Conservation (phyloP, 35 echinoderm and acorn worm genomes). For the Ophioderma brevispina region DNA sequence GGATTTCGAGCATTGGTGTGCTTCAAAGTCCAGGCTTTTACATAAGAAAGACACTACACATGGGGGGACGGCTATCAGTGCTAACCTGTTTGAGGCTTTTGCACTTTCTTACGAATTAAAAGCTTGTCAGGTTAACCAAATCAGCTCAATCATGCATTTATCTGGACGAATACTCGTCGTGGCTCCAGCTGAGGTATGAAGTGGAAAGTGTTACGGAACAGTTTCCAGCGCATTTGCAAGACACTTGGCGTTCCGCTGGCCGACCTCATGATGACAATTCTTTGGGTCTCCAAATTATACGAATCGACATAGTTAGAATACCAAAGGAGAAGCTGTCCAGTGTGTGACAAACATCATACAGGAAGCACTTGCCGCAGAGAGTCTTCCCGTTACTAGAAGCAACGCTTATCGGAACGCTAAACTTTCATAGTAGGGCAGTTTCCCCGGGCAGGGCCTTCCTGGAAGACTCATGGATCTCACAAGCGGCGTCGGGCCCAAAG, state of each 20-base stretch:
- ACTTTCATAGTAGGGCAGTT: slow-evolving; percentile 37
- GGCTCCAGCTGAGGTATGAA: background rate
- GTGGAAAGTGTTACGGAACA: background rate
- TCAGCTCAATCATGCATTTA: slow-evolving; percentile 1
- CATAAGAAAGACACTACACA: slow-evolving; percentile 3
- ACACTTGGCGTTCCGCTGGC: slow-evolving; percentile 27
- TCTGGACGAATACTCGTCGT: slow-evolving; percentile 43
- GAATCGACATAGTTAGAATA: background rate
- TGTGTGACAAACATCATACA: background rate
- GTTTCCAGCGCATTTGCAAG: background rate
- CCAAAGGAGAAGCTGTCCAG: background rate
- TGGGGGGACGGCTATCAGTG: slow-evolving; percentile 9
- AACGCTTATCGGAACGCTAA: slow-evolving; percentile 31
- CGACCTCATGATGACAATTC: background rate
- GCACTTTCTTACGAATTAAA: slow-evolving; percentile 27
- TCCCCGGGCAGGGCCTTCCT: too few relatives aligned
- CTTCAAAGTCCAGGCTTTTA: background rate
- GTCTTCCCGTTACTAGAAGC: background rate
- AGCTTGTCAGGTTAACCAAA: background rate
- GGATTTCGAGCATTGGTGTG: slow-evolving; percentile 40
- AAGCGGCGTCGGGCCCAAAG: too few relatives aligned
- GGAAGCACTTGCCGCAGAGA: background rate
- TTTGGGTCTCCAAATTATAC: slow-evolving; percentile 27
- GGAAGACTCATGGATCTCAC: too few relatives aligned
- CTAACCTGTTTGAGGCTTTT: slow-evolving; percentile 32